A percentile compares a stretch with the other conserved stretches of the same genome.
These are phyloP conservation scores for Caenorhabditis sp. DNA, from an alignment of 2,888 invertebrate genomes.

Conservation along the genomic window DNA sequence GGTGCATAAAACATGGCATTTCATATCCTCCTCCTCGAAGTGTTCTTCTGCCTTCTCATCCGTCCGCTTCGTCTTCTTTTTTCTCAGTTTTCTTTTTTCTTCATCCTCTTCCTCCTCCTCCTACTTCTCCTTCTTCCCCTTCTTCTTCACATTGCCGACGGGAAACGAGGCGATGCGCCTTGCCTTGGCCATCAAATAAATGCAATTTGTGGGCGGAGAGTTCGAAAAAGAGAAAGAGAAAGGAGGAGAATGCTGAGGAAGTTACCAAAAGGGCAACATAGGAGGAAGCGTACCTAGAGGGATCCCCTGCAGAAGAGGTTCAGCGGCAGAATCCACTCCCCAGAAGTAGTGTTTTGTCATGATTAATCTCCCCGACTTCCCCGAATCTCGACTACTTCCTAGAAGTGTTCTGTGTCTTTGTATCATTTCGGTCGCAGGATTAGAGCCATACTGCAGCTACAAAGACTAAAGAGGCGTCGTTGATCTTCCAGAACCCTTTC, in stretches of 20 bases:
- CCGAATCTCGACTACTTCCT: no score
- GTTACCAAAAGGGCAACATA: background rate
- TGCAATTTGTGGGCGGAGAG: slow-evolving; percentile 60
- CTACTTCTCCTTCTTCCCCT: slow-evolving; percentile 27
- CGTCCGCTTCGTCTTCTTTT: slow-evolving; percentile 16
- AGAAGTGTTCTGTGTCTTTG: no score
- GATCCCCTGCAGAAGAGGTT: no score
- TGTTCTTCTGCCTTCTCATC: slow-evolving; percentile 30
- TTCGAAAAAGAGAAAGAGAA: slow-evolving; percentile 35
- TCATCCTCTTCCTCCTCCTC: slow-evolving; percentile 35
- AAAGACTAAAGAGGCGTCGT: no score
- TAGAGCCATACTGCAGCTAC: no score
- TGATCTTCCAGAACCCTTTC: background rate
- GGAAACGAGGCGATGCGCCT: slow-evolving; percentile 54
- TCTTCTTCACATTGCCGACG: slow-evolving; percentile 34
- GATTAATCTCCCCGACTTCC: no score
- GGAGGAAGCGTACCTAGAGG: no score
- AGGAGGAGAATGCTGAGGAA: slow-evolving; percentile 10
- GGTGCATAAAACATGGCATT: slow-evolving; percentile 42
- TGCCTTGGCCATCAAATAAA: slow-evolving; percentile 52
- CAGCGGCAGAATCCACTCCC: no score
- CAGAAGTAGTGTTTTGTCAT: no score
- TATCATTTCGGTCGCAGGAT: no score
- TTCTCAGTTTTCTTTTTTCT: slow-evolving; percentile 43
- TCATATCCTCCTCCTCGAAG: slow-evolving; percentile 34